phyloP scores from a whole-genome alignment of 2,113 vertebrate species.

The Misgurnus anguillicaudatus region DNA sequence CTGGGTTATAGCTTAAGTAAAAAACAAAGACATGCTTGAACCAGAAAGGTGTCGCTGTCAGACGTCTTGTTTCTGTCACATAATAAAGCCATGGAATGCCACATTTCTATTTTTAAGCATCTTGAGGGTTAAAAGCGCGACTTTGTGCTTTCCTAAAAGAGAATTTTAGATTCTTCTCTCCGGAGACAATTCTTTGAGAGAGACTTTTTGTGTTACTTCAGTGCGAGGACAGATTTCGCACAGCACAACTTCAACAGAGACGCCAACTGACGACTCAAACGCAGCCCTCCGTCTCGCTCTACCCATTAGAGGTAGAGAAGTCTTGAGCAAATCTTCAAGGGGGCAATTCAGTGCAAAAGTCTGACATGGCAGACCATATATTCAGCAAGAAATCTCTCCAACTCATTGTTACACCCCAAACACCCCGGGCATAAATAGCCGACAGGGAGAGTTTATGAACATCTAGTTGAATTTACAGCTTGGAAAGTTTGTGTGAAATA shows the following conservation, averaged over 20 bases:
- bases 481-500: conserved; percentile 36
- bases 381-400: conserved; percentile 37
- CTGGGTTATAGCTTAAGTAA: neutral
- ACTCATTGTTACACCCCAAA: conserved; percentile 33
- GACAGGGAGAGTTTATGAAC: conserved; percentile 37
- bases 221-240: conserved; percentile 29
- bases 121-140: conserved; percentile 30
- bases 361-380: conserved; percentile 47
- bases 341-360: conserved; percentile 37
- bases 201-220: conserved; percentile 38
- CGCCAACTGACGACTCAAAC: conserved; percentile 16
- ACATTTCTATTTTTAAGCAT: conserved; percentile 35
- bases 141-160: conserved; percentile 32
- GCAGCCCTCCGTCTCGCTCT: conserved; percentile 7
- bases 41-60: conserved; percentile 24
- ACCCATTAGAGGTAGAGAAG: conserved; percentile 22
- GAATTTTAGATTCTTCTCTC: conserved; percentile 33
- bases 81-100: conserved; percentile 12
- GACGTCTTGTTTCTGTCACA: conserved; percentile 13
- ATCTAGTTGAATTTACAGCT: conserved; percentile 38
- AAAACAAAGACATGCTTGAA: neutral
- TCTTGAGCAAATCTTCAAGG: conserved; percentile 42
- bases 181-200: conserved; percentile 38
- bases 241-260: conserved; percentile 38
- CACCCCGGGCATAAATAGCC: conserved; percentile 46